These are phyloP conservation scores for Sericinus montela DNA, from an alignment of 2,888 invertebrate species.

Conservation along the genomic window DNA sequence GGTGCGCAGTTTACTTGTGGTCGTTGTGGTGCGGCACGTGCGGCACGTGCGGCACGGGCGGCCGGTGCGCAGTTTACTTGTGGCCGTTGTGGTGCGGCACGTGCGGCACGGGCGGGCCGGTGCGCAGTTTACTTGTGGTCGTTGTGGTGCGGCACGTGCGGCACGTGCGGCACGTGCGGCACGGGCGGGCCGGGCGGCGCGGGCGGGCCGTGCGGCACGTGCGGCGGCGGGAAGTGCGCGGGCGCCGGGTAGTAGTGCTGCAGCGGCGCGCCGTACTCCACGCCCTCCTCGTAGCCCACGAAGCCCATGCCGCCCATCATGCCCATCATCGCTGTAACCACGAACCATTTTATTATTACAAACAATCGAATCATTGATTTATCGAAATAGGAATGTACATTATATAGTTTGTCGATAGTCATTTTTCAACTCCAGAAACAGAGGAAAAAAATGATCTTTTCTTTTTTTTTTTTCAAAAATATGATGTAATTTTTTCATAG, in stretches of 20 bases:
- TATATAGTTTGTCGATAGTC: too few relatives aligned
- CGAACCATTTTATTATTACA: too few relatives aligned
- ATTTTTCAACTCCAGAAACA: too few relatives aligned
- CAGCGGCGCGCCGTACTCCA: slow-evolving; percentile 48
- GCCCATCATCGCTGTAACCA: slow-evolving; percentile 57
- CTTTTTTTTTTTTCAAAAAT: too few relatives aligned
- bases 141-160: slow-evolving; percentile 20
- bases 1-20: slow-evolving; percentile 25
- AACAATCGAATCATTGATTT: too few relatives aligned
- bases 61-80: slow-evolving; percentile 35
- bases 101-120: slow-evolving; percentile 5
- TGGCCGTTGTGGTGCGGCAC: slow-evolving; percentile 34
- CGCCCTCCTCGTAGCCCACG: slow-evolving; percentile 58
- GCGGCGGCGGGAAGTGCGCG: slow-evolving; percentile 18
- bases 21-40: slow-evolving; percentile 24
- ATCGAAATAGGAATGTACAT: too few relatives aligned
- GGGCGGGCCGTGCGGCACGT: slow-evolving; percentile 23
- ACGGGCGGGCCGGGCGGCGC: slow-evolving; percentile 27
- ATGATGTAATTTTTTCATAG: too few relatives aligned
- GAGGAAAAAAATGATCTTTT: too few relatives aligned
- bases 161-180: slow-evolving; percentile 15
- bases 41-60: slow-evolving; percentile 11
- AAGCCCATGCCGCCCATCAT: slow-evolving; percentile 68
- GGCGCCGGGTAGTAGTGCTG: slow-evolving; percentile 36
- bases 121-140: slow-evolving; percentile 44